A percentile compares a stretch with the other conserved stretches of the same genome.
Conservation (phyloP, 2,888 invertebrate species). For the Diloba caeruleocephala region DNA sequence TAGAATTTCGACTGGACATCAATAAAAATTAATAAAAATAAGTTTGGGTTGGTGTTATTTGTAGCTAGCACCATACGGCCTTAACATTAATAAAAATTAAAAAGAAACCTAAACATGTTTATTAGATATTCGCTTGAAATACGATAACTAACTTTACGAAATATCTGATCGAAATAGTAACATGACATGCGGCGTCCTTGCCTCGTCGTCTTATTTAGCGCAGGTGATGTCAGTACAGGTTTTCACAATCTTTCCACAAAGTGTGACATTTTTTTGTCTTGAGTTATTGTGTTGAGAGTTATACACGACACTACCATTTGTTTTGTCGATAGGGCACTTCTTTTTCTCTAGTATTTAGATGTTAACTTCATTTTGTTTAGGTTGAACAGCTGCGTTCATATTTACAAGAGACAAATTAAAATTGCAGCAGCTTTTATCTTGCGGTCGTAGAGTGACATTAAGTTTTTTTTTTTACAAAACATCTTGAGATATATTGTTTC, state of each 20-base stretch:
- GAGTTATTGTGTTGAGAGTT: slow-evolving; percentile 43
- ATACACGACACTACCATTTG: slow-evolving; percentile 50
- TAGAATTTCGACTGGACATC: too few species aligned
- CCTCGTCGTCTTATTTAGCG: slow-evolving; percentile 37
- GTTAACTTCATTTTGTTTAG: slow-evolving; percentile 43
- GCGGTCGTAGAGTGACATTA: background rate
- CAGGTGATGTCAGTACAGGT: slow-evolving; percentile 46
- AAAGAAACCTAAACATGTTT: background rate
- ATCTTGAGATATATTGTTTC: too few species aligned
- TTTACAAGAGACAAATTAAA: slow-evolving; percentile 28
- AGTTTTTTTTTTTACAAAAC: background rate
- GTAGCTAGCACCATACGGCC: too few species aligned
- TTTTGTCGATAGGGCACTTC: slow-evolving; percentile 33
- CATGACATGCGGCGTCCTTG: slow-evolving; percentile 34
- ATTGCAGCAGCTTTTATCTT: slow-evolving; percentile 7
- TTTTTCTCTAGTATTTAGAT: slow-evolving; percentile 30
- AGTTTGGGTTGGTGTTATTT: too few species aligned
- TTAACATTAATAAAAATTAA: background rate
- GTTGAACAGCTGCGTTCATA: slow-evolving; percentile 39
- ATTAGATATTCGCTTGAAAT: background rate
- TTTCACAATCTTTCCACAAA: slow-evolving; percentile 29
- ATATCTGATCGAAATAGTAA: slow-evolving; percentile 16
- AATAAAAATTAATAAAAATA: too few species aligned
- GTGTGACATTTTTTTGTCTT: slow-evolving; percentile 49
- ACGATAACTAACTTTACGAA: slow-evolving; percentile 9